Base-by-base conservation (phyloP, 1,140 invertebrate genomes). In the Bombus haemorrhoidalis region DNA sequence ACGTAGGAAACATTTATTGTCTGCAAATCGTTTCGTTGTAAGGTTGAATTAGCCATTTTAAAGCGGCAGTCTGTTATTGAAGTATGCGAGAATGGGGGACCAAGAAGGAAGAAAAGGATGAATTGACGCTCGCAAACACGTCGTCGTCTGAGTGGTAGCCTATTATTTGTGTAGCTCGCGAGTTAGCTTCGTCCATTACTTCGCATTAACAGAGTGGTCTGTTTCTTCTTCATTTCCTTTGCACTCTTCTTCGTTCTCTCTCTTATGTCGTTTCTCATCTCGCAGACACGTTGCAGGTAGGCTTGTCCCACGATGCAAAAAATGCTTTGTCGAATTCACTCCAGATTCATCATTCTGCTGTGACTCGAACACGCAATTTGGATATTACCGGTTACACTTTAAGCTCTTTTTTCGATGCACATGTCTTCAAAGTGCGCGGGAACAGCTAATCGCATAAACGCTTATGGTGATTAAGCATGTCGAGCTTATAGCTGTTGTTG, bases 81-180 rank as follows among this genome's bases (percentile, higher is more conserved):
- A 72, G 57, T 72, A n/a, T 25, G 81, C 47, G 81, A 32, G 64
- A 71, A 75, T 2, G 28, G n/a, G 37, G 37, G 57, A 62, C 39
- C 9, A 25, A 53, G 59, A 53, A 37, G 81, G 64, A 74, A 66
- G 83, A 81, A 86, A 87, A 86, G 75, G 74, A 88, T 64, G 81
- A 90, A 90, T 90, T 75, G 86, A 79, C 83, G 64, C 37, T 64
- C 71, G 82, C 77, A 84, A 86, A 88, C 68, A 81, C 88, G 81
- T 90, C 85, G 87, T 85, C 85, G 83, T 92, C 87, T 87, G 91
- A 93, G 91, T 92, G 91, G 90, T 90, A 90, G 91, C 87, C 91
- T 91, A 89, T 89, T 93, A 92, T 93, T 93, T 93, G 92, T 92
- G 91, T 79, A 91, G 91, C 92, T 93, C 92, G 90, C 90, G 87